A percentile compares a stretch with the other conserved stretches of the same genome.
Evolutionary conservation across 2,113 vertebrate genomes (phyloP).

Genomic region (Heloderma charlesbogerti): DNA sequence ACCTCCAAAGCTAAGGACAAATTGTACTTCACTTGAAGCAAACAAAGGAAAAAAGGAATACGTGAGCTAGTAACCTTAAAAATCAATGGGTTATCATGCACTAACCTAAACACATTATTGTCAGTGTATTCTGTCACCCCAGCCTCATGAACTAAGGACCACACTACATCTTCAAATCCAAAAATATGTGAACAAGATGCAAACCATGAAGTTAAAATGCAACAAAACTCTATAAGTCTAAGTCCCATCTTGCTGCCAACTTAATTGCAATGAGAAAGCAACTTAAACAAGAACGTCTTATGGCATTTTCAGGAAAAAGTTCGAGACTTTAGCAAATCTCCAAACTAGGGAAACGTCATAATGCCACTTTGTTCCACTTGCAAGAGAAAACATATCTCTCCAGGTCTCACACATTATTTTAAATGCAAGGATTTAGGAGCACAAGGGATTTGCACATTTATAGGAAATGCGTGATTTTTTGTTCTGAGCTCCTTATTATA

Average conservation of each 20-base stretch:
- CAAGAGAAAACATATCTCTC: background rate
- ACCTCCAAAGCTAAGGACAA: background rate
- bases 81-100: background rate
- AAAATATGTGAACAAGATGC: background rate
- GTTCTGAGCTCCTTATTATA: background rate
- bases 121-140: background rate
- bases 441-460: background rate
- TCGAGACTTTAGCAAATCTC: background rate
- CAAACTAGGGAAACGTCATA: background rate
- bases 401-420: background rate
- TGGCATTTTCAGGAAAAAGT: background rate
- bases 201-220: background rate
- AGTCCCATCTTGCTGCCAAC: background rate
- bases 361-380: background rate
- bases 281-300: background rate
- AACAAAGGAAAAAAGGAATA: background rate
- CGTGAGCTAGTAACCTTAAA: background rate
- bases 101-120: background rate
- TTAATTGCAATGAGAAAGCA: background rate
- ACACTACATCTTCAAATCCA: background rate
- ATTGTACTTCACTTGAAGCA: background rate
- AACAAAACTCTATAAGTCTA: background rate
- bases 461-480: background rate
- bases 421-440: background rate
- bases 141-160: background rate